Base-by-base conservation (phyloP, 2,113 vertebrate genomes). In the Helogale parvula region DNA sequence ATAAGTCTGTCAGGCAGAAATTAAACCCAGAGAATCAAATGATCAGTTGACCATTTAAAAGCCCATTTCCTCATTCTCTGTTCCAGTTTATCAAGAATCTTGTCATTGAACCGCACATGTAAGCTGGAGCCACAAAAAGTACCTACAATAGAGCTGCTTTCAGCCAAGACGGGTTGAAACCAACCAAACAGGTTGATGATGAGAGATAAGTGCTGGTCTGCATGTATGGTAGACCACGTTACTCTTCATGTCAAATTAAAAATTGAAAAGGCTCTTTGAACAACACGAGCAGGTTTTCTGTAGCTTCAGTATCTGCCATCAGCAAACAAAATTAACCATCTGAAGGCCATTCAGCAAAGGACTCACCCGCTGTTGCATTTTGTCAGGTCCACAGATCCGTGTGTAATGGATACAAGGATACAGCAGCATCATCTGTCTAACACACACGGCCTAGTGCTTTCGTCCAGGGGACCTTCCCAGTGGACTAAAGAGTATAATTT, bases 11-110 rank as follows among this genome's bases (percentile, higher is more conserved):
- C 97, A 97, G 86, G 52, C 81, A 96, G 97, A 95, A 74, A 83
- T 12, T 57, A 92, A 97, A 79, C 35, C 15, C 71, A 91, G 57
- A 72, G 92, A 97, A 84, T 87, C 68, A 68, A 98, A 97, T 7
- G 41, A 82, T 88, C 93, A 92, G 86, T 68, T 88, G 79, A 77
- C 91, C 88, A 87, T 97, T 96, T 94, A 76, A 95, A 97, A 94
- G 81, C 12, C 83, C 83, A 77, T 96, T 97, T 97, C 94, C 87
- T 96, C 94, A 80, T 94, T 96, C 93, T 96, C 71, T 93, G 88
- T 71, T 96, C 52, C 68, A 72, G 41, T 96, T 98, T 98, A 98
- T 98, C 97, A 97, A 96, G 68, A 50, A 96, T 98, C 98, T 97
- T 97, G 88, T 98, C 96, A 96, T 25, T 96, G 97, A 97, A 80